phyloP scores from a whole-genome alignment of 2,888 invertebrate species.

The Scelioninae gen. 1 region DNA sequence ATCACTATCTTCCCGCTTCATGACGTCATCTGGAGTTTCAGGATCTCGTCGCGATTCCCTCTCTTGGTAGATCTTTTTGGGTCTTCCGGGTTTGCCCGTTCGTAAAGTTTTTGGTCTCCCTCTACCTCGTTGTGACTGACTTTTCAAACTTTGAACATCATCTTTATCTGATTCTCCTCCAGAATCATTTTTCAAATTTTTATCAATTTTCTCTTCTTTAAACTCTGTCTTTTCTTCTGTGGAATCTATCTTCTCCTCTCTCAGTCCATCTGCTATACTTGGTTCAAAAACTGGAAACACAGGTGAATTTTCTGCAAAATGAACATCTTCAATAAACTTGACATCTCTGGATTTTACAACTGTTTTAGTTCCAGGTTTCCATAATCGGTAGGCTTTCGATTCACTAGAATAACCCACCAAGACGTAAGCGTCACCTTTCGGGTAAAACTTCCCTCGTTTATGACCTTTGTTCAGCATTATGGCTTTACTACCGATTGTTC shows the following conservation, averaged over 20 bases:
- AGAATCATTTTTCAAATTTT: neutral
- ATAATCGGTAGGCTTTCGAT: constrained; percentile 31
- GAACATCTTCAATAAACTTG: constrained; percentile 16
- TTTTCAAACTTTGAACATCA: neutral
- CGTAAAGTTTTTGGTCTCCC: neutral
- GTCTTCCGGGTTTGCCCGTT: neutral
- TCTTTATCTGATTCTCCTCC: neutral
- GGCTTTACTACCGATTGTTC: constrained; percentile 20
- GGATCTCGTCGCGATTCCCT: constrained; percentile 9
- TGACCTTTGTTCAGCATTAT: constrained; percentile 21
- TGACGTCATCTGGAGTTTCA: constrained; percentile 28
- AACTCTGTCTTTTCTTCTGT: too few species aligned
- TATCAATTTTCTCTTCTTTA: too few species aligned
- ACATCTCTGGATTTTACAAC: constrained; percentile 31
- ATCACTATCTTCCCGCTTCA: constrained; percentile 28
- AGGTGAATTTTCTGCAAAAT: neutral
- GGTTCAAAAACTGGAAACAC: neutral
- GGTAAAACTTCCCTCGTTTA: constrained; percentile 12
- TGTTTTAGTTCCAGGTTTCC: constrained; percentile 27
- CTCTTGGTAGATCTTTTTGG: neutral
- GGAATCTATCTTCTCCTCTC: too few species aligned
- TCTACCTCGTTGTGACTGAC: neutral
- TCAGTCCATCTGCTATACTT: neutral
- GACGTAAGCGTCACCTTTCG: constrained; percentile 25
- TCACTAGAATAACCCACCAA: constrained; percentile 21